These are phyloP conservation scores for Zapus hudsonius DNA, from an alignment of 2,113 vertebrate species.

Conservation along the genomic window DNA sequence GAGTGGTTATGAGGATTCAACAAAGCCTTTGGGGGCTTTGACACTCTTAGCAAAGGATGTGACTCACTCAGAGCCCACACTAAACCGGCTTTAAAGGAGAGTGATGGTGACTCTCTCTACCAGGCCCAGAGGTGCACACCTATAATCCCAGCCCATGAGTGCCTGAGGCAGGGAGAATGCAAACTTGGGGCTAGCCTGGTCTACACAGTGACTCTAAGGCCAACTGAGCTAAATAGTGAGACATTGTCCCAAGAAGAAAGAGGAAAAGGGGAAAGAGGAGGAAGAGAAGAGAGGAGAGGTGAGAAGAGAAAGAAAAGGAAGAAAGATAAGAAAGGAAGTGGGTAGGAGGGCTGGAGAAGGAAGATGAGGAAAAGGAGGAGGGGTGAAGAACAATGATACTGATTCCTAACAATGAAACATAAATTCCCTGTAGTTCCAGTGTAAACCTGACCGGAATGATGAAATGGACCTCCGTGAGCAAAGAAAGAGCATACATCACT, in stretches of 20 bases:
- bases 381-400: no score
- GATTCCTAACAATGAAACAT: no score
- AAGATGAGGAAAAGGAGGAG: neutral
- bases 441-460: no score
- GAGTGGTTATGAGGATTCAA: neutral
- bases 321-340: neutral
- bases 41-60: neutral
- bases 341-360: no score
- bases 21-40: neutral
- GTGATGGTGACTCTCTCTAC: no score
- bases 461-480: no score
- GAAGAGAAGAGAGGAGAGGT: no score
- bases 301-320: neutral
- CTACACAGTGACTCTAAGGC: neutral
- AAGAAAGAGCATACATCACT: no score
- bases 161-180: neutral
- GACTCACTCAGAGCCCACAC: no score
- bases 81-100: no score
- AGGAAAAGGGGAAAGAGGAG: neutral
- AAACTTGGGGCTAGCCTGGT: neutral
- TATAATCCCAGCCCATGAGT: neutral
- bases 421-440: no score
- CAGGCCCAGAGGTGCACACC: neutral
- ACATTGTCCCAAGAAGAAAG: neutral
- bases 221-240: neutral